Conservation (phyloP, 2,113 vertebrate species). For the Lucifuga dentata region DNA sequence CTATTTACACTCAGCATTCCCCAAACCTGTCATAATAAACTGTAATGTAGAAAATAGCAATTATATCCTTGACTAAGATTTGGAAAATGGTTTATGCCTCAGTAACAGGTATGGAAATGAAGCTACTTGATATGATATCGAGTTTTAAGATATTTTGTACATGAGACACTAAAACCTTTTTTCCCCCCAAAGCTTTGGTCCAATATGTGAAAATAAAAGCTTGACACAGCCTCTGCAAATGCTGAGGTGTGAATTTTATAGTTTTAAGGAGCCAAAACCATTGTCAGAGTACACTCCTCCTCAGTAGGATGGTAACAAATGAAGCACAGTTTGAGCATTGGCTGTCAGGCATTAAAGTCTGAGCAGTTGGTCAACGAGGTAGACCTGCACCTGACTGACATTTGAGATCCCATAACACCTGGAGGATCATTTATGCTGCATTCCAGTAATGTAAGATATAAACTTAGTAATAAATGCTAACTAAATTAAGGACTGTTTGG, state of each 20-base stretch:
- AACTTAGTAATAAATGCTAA: no score
- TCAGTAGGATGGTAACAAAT: slow-evolving; percentile 13
- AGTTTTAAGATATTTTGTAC: not conserved
- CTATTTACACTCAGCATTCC: no score
- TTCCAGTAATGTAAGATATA: no score
- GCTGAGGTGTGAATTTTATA: slow-evolving; percentile 51
- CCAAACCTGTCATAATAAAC: no score
- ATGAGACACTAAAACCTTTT: no score
- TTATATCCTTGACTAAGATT: not conserved
- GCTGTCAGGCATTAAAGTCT: not conserved
- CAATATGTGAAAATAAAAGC: slow-evolving; percentile 55
- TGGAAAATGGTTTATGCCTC: not conserved
- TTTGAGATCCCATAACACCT: slow-evolving; percentile 2
- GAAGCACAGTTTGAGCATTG: not conserved
- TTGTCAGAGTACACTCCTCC: slow-evolving; percentile 20
- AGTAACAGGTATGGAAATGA: not conserved
- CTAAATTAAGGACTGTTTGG: no score
- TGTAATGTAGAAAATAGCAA: no score
- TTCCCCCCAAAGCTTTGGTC: slow-evolving; percentile 23
- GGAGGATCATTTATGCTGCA: no score
- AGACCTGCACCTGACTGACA: not conserved
- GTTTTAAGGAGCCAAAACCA: slow-evolving; percentile 25
- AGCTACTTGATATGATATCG: not conserved
- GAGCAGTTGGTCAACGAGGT: not conserved
- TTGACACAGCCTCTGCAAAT: slow-evolving; percentile 48